Evolutionary conservation across 2,113 vertebrate species (phyloP).

Genomic region (Hippocampus mohnikei): DNA sequence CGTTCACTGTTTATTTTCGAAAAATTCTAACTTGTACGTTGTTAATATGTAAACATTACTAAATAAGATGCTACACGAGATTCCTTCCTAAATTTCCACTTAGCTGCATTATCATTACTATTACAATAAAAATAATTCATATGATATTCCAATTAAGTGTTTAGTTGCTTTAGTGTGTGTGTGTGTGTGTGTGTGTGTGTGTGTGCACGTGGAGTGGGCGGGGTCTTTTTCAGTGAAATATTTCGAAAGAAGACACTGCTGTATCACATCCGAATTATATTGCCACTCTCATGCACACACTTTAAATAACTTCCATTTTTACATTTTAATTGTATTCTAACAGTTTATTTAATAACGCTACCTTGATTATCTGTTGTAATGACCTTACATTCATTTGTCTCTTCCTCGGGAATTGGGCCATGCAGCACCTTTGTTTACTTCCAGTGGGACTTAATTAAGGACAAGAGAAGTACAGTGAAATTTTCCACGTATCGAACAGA

Average conservation of each 20-base stretch:
- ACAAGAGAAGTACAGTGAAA: neutral
- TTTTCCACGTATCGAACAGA: neutral
- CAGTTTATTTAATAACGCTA: neutral
- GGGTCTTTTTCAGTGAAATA: neutral
- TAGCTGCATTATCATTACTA: neutral
- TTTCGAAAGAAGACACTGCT: neutral
- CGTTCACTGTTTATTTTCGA: neutral
- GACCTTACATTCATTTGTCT: neutral
- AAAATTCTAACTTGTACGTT: neutral
- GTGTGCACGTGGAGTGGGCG: neutral
- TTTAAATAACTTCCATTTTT: neutral
- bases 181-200: neutral
- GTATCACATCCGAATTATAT: neutral
- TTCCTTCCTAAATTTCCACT: neutral
- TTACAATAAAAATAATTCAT: neutral
- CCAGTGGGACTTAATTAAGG: neutral
- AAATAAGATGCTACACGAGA: too few relatives aligned
- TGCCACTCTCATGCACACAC: neutral
- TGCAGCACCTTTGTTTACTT: conserved; percentile 6
- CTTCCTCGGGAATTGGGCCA: neutral
- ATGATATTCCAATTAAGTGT: neutral
- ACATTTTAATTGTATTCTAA: neutral
- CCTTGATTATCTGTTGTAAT: neutral
- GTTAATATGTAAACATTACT: too few relatives aligned
- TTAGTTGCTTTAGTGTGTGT: neutral